phyloP scores from a whole-genome alignment of 2,888 invertebrate genomes.

The Eutolmus rufibarbis region DNA sequence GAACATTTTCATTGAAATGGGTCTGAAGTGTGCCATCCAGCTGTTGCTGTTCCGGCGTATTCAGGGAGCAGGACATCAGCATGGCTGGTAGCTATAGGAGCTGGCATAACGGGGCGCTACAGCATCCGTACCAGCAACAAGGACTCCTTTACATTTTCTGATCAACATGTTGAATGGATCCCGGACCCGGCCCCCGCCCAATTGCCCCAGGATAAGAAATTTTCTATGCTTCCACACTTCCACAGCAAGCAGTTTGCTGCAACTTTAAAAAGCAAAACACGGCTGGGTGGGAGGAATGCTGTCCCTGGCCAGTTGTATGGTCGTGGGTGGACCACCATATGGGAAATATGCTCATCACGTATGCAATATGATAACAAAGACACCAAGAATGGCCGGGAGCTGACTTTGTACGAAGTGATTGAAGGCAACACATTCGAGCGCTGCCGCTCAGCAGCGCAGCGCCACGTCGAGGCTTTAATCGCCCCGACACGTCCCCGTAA shows the following conservation, averaged over 20 bases:
- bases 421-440: constrained; percentile 4
- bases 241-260: constrained; percentile 28
- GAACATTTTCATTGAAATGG: constrained; percentile 40
- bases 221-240: constrained; percentile 39
- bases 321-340: constrained; percentile 15
- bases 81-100: constrained; percentile 29
- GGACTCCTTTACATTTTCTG: constrained; percentile 37
- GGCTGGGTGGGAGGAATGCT: neutral
- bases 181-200: neutral
- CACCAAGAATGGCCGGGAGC: constrained; percentile 22
- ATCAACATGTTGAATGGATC: constrained; percentile 41
- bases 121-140: constrained; percentile 39
- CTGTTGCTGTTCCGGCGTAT: constrained; percentile 41
- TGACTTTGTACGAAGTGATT: constrained; percentile 21
- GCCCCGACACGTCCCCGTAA: neutral
- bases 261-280: constrained; percentile 32
- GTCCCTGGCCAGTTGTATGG: constrained; percentile 5
- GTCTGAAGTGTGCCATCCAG: constrained; percentile 41
- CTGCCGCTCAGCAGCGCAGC: neutral
- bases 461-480: neutral
- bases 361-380: constrained; percentile 32
- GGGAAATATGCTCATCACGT: constrained; percentile 28
- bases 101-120: constrained; percentile 35
- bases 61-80: constrained; percentile 38
- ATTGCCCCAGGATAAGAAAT: constrained; percentile 34